Evolutionary conservation across 37 sponge, comb jelly and placozoan species (phyloP).

Genomic region (Hexactinellida sp.): DNA sequence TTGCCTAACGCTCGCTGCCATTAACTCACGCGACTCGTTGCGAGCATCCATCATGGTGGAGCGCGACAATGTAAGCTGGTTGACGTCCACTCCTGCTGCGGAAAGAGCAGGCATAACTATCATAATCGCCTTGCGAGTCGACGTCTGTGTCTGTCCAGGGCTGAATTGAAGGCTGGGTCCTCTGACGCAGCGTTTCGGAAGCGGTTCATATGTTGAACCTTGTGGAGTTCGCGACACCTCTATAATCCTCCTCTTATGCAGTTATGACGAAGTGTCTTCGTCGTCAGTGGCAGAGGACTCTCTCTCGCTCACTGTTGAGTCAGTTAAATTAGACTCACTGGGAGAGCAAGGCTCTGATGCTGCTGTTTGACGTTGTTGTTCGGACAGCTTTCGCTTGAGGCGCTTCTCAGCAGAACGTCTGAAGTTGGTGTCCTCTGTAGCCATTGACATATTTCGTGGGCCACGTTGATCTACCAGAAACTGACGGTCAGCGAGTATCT

Average conservation of each 20-base stretch:
- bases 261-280: not conserved
- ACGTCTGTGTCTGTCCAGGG: not conserved
- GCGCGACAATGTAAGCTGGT: too few species aligned
- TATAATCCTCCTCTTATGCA: not conserved
- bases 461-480: too few species aligned
- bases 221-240: too few species aligned
- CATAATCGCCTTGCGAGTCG: too few species aligned
- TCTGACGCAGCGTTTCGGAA: not conserved
- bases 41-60: too few species aligned
- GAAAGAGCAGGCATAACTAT: too few species aligned
- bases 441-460: not conserved
- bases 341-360: not conserved
- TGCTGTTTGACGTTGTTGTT: not conserved
- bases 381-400: too few species aligned
- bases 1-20: too few species aligned
- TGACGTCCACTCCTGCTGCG: too few species aligned
- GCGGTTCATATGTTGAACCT: not conserved
- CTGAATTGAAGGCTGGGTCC: not conserved
- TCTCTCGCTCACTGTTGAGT: too few species aligned
- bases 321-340: not conserved
- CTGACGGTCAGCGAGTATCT: not conserved
- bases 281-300: not conserved
- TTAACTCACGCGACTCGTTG: too few species aligned
- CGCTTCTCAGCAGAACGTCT: too few species aligned
- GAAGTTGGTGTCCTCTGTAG: not conserved